Conservation (phyloP, 2,888 invertebrate species). For the Schrankia costaestrigalis region DNA sequence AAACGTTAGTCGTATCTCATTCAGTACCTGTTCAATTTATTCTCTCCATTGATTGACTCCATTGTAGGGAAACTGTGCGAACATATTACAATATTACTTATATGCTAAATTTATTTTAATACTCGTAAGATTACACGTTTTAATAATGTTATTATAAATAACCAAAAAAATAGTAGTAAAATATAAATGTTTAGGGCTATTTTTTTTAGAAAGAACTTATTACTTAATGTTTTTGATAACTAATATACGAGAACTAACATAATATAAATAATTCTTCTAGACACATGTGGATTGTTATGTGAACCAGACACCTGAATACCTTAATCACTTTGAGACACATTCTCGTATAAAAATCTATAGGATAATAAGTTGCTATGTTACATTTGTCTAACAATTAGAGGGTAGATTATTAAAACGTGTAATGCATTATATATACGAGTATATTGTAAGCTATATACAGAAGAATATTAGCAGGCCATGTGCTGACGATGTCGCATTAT, state of each 20-base stretch:
- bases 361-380: no score
- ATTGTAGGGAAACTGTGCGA: constrained; percentile 77
- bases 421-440: constrained; percentile 5
- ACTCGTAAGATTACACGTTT: constrained; percentile 14
- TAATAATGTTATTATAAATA: constrained; percentile 6
- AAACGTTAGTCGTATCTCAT: constrained; percentile 79
- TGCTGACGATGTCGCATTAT: constrained; percentile 24
- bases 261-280: no score
- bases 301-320: no score
- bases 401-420: constrained; percentile 17
- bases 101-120: constrained; percentile 21
- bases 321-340: no score
- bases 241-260: no score
- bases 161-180: no score
- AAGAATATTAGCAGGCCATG: constrained; percentile 49
- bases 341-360: no score
- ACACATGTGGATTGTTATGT: no score
- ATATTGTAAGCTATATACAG: constrained; percentile 62
- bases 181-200: no score
- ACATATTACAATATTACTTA: constrained; percentile 62
- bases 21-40: constrained; percentile 81
- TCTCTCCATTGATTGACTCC: constrained; percentile 77
- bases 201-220: no score
- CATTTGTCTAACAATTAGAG: no score
- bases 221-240: no score